Conservation (phyloP, 2,797 vertebrate genomes). For the Galago senegalensis region DNA sequence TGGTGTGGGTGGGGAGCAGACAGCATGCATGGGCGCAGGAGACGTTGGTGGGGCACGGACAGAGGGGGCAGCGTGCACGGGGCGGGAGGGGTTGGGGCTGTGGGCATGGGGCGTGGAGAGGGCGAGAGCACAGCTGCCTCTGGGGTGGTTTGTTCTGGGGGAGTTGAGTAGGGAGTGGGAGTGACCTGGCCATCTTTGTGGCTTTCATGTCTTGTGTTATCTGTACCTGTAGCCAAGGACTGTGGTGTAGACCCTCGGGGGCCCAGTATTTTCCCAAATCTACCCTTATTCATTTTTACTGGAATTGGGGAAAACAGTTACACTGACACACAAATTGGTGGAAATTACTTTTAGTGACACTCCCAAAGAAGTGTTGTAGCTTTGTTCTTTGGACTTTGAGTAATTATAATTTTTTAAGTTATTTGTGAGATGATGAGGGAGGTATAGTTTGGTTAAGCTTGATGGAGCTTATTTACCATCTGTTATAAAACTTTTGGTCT, state of each 20-base stretch:
- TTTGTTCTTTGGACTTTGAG: neutral
- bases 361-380: neutral
- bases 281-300: rapidly evolving
- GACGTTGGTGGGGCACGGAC: too few species aligned
- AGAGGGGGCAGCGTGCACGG: too few species aligned
- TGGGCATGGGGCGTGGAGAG: too few species aligned
- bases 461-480: neutral
- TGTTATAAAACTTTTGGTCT: neutral
- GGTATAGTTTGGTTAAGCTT: neutral
- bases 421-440: neutral
- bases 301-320: neutral
- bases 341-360: neutral
- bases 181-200: neutral
- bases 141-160: too few species aligned
- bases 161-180: too few species aligned
- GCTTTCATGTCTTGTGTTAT: neutral
- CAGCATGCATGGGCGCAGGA: too few species aligned
- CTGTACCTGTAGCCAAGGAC: too few species aligned
- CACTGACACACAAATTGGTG: rapidly evolving
- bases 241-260: rapidly evolving
- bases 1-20: too few species aligned
- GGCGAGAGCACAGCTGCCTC: too few species aligned
- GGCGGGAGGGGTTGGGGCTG: too few species aligned
- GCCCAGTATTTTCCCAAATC: neutral
- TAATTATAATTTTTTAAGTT: neutral